Base-by-base conservation (phyloP, 2,113 vertebrate genomes). In the Amphiprion ocellaris region DNA sequence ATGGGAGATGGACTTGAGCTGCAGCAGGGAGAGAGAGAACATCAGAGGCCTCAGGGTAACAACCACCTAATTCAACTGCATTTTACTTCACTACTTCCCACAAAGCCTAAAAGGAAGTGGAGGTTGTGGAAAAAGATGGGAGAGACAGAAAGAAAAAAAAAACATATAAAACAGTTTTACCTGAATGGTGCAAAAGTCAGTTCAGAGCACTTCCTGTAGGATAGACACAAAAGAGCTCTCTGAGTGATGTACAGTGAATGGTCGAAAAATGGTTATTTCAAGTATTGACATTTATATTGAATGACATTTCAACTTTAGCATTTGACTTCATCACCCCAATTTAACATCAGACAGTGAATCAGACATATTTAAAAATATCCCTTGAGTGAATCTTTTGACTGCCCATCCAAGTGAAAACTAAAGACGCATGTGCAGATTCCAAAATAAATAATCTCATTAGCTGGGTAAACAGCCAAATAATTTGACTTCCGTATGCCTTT, bases 51-150 rank as follows among this genome's bases (percentile, higher is more conserved):
- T 88, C 64, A 12, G 88, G 93, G 81, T 67, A 85, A 74, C 79
- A 89, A 78, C 83, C 79, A 83, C 85, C 87, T 88, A 89, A 91
- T 87, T 91, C 87, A 91, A 89, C 87, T 86, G 72, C 76, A 92
- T 94, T 92, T 89, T 91, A 91, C 77, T 91, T 91, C 64, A 60
- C 80, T 87, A 81, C 75, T 77, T 85, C 74, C 47, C 54, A 74
- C 55, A 77, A 85, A 83, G 80, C 61, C 72, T 68, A 87, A 90
- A 88, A 84, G 66, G 74, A 37, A 65, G 16, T 41, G 50, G 77
- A 74, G 82, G 83, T 67, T 74, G 33, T 75, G 30, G 52, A 59
- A 62, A 66, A 72, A 58, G 26, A 74, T 14, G 23, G 52, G 69
- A 62, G 33, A 71, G 8, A 2, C 64, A 49, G 68, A 74, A 39